These are phyloP conservation scores for Cosmia trapezina DNA, from an alignment of 2,888 invertebrate genomes.

Conservation along the genomic window DNA sequence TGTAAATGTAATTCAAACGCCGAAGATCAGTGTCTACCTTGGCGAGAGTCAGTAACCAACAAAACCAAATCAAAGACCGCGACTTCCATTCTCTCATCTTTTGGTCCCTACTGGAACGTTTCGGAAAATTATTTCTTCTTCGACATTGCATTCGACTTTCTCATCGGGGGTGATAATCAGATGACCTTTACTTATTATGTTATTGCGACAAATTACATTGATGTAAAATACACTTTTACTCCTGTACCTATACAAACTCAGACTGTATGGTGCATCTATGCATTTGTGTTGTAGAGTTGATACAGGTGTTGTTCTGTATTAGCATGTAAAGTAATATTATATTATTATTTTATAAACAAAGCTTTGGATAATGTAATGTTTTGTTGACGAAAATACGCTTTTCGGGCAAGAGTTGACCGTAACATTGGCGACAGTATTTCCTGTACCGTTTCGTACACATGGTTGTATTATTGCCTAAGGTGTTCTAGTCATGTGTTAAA, in stretches of 20 bases:
- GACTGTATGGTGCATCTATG: neutral
- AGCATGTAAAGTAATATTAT: neutral
- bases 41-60: neutral
- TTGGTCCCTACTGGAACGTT: neutral
- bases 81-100: neutral
- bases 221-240: neutral
- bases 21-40: neutral
- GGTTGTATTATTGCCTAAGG: neutral
- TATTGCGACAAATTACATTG: neutral
- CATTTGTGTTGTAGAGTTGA: neutral
- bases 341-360: neutral
- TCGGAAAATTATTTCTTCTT: neutral
- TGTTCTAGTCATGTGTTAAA: too few species aligned
- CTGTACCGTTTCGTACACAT: neutral
- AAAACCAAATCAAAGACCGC: neutral
- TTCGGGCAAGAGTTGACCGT: neutral
- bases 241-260: neutral
- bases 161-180: neutral
- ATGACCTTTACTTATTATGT: neutral
- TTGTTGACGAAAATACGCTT: neutral
- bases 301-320: neutral
- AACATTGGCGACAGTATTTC: neutral
- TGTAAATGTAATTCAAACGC: neutral
- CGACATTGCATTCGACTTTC: neutral
- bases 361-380: neutral